Base-by-base conservation (phyloP, 2,113 vertebrate species). In the Thalassarche chlororhynchos region DNA sequence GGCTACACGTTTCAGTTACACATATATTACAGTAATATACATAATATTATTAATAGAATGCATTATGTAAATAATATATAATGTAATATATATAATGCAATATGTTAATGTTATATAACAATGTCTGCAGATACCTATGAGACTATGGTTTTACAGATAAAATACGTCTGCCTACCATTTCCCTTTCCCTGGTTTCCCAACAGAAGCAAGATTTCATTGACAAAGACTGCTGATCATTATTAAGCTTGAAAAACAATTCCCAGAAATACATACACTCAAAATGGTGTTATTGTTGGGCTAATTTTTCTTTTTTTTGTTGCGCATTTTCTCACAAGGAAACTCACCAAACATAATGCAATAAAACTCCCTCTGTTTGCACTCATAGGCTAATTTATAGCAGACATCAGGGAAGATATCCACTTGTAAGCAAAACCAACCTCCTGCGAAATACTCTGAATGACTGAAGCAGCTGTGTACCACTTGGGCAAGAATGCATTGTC, bases 401-500 rank as follows among this genome's bases (percentile, higher is more conserved):
- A 36, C n/a, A 9, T 40, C 26, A 31, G 68, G 58, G 64, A 89
- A 90, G 44, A 46, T 40, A 58, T 77, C 61, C 25, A 9, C 31
- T 94, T 61, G 36, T 34, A 89, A 88, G 55, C 16, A 92, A 79
- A 94, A 36, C 40, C 55, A 91, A 29, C 38, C 49, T 93, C 47
- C 74, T 87, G 74, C 4, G 2, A 91, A 84, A 91, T 92, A 75
- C 47, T 68, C 79, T 87, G 74, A 96, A 24, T 72, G 89, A 87
- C 8, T n/a, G 79, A 74, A 93, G 93, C 94, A 96, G 86, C 76
- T 97, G 94, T 92, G 36, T 66, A 38, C 20, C 7, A 14, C 57
- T 86, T 1, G 3, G 58, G 40, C 79, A 95, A 95, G 62, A 92
- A 95, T 62, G 88, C 77, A 65, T 92, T 94, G 65, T 61, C 62